Base-by-base conservation (phyloP, 2,113 vertebrate genomes). In the Cyprinodon brontotheroides region DNA sequence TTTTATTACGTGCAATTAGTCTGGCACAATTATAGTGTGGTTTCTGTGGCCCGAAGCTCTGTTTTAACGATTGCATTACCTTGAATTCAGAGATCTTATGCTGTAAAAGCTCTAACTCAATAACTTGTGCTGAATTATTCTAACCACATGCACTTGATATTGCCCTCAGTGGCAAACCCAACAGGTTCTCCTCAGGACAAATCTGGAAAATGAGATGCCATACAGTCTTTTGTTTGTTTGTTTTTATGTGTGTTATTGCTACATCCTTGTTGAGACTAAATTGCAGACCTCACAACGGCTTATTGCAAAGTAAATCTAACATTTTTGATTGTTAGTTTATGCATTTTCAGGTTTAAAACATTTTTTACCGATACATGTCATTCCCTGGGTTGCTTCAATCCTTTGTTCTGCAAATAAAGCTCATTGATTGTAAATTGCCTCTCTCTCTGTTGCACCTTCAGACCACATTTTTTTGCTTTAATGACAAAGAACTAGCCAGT, bases 1-100 rank as follows among this genome's bases (percentile, higher is more conserved):
- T 65, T 82, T 73, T 71, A 53, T 11, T 68, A 48, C 70, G 70
- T 76, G 14, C 73, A 83, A 88, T 90, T 82, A 90, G 81, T 84
- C 47, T 65, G 36, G 43, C 60, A 17, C 70, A 15, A 76, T 83
- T 67, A 72, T 48, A 70, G 45, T 53, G 45, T 50, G 68, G 65
- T 73, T 72, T 11, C 64, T 79, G 74, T 66, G 61, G 80, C 85
- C 70, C 47, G 72, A 36, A 37, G 89, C 65, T 45, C 40, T 67
- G 61, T 84, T 82, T 83, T 88, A 80, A 88, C 68, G 82, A 73
- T 69, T 82, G 53, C 0, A 69, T 78, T 80, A 20, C 70, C 74
- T 80, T 61, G 37, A 66, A 71, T 82, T 87, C 57, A 86, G 85
- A 87, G 70, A 45, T 40, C 63, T 57, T 3, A 40, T 77, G 71